A percentile compares a stretch with the other conserved stretches of the same genome.
Conservation (phyloP, 2,113 vertebrate genomes). For the Dromas ardeola region DNA sequence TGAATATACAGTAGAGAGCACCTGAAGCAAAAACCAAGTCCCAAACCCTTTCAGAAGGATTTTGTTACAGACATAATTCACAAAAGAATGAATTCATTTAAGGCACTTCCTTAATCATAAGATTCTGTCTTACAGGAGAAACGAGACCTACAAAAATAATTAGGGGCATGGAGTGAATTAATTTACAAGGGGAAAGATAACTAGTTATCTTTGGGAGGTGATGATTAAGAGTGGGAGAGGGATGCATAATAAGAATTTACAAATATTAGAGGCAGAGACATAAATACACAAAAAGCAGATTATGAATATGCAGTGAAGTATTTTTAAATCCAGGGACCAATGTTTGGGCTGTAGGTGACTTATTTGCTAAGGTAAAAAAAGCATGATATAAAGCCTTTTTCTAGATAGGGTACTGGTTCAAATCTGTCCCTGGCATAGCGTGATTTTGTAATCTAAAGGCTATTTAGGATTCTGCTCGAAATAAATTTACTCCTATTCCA, state of each 20-base stretch:
- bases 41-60: neutral
- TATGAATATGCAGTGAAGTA: conserved; percentile 59
- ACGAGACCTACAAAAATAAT: conserved; percentile 58
- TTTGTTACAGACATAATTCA: conserved; percentile 28
- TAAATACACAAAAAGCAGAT: conserved; percentile 66
- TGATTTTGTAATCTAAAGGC: neutral
- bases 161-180: conserved; percentile 48
- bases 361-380: neutral
- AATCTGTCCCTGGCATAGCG: neutral
- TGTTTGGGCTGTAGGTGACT: conserved; percentile 49
- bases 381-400: neutral
- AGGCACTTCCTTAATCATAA: conserved; percentile 55
- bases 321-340: conserved; percentile 52
- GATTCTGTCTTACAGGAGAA: conserved; percentile 43
- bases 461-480: neutral
- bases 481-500: neutral
- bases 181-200: conserved; percentile 61
- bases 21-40: neutral
- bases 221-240: conserved; percentile 57
- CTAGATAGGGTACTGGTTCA: neutral
- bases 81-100: conserved; percentile 46
- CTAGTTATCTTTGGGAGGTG: conserved; percentile 59
- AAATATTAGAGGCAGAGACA: conserved; percentile 62
- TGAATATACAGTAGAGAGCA: neutral
- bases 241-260: conserved; percentile 70